A percentile compares a stretch with the other conserved stretches of the same genome.
Conservation (phyloP, 2,888 invertebrate genomes). For the Acleris cristana region DNA sequence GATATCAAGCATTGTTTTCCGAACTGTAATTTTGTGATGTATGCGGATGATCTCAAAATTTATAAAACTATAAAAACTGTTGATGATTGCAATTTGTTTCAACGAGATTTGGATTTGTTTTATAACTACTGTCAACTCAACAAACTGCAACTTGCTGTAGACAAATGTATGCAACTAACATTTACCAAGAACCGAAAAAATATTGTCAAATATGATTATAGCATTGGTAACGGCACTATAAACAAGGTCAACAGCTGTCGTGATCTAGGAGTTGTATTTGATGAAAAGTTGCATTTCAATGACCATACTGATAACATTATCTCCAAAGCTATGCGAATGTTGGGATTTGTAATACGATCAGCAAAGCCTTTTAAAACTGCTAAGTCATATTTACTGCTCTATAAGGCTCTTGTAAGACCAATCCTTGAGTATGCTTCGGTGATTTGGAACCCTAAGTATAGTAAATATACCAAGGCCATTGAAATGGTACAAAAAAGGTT, state of each 20-base stretch:
- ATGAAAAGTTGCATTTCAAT: too few species aligned
- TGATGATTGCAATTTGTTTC: neutral
- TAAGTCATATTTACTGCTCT: too few species aligned
- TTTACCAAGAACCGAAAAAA: too few species aligned
- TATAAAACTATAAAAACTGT: neutral
- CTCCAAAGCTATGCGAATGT: too few species aligned
- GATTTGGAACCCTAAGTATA: slow-evolving; percentile 5
- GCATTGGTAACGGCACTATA: too few species aligned
- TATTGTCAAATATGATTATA: too few species aligned
- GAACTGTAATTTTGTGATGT: neutral
- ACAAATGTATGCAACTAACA: too few species aligned
- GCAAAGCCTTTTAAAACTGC: too few species aligned
- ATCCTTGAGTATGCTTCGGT: neutral
- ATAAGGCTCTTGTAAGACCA: neutral
- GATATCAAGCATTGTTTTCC: slow-evolving; percentile 1
- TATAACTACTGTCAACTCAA: neutral
- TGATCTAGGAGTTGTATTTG: too few species aligned
- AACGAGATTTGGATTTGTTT: neutral
- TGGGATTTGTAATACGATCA: too few species aligned
- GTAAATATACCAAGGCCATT: slow-evolving; percentile 5
- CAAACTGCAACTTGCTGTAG: neutral
- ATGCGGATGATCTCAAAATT: neutral
- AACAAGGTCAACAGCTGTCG: too few species aligned
- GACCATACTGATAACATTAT: too few species aligned
- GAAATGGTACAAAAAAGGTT: slow-evolving; percentile 2